Evolutionary conservation across 2,888 invertebrate species (phyloP), one percentile per base, ranked within the genome.

Genomic region (Leptinotarsa tumamoca): DNA sequence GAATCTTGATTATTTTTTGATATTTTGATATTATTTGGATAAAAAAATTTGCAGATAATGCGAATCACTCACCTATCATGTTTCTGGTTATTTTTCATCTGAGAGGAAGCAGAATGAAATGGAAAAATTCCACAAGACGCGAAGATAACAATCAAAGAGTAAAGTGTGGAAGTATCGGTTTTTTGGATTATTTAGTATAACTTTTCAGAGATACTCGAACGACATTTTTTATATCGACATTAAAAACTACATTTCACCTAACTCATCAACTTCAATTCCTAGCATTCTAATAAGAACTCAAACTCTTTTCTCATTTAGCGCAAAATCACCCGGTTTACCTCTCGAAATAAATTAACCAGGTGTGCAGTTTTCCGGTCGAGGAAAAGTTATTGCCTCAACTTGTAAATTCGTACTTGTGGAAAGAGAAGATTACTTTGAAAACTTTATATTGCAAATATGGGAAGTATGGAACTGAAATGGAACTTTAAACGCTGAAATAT

Each of bases 331-430:
- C 23, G 21, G 58, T 56, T 58, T 17, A 67, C 70, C 66, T 63
- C 67, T 50, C 56, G 68, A 74, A 77, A 80, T 80, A 79, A 80
- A 80, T 80, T 79, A 80, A 75, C 71, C 78, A 81, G 80, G 80
- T 80, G 78, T 77, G 78, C 72, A 76, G 68, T 71, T 73, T 78
- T 76, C 69, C 72, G 58, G 72, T 72, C 54, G 68, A 52, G 71
- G 73, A 68, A 75, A 76, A 73, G 68, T 72, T 74, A 75, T 74
- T 76, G 71, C 73, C 49, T 49, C 71, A 71, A 54, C 73, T 78
- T 72, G 75, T 67, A 71, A 76, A 74, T 68, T 72, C 73, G 72
- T 70, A 78, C 67, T 78, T 74, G 74, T 27, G 74, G 74, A 78
- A 72, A 75, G 69, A 67, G 74, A 76, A 74, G 72, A 78, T 78